Evolutionary conservation across 2,113 vertebrate species (phyloP), one percentile per base, ranked within the genome.

Genomic region (Prionailurus viverrinus): DNA sequence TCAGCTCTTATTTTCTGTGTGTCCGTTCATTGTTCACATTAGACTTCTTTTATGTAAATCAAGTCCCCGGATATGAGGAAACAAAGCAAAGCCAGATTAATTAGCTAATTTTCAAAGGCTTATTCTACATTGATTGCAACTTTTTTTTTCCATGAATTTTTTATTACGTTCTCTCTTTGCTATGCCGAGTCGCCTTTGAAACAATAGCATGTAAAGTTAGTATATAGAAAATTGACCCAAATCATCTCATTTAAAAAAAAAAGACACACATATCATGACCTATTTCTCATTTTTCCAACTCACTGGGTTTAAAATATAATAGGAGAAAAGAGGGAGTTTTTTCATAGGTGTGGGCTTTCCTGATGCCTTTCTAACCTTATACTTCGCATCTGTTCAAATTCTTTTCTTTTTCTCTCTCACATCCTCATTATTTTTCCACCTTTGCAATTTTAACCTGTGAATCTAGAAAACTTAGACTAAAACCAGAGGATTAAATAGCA

Each of bases 91-190:
- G 97, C 88, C 9, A 97, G 12, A 97, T 97, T 97, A 98, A 98
- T 96, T 98, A 93, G 89, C 89, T 97, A 97, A 94, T 97, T 98
- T 98, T 98, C 96, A 98, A 97, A 97, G 80, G 58, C 83, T 69
- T 21, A 31, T 90, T 97, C 97, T 88, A 89, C 91, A 69, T 73
- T 96, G 92, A 95, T 90, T 91, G 53, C 76, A 95, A 95, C 73
- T 81, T 98, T 90, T 96, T 96, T 78, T 94, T 25, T 15, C 2
- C 31, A 55, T 97, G 65, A 94, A 81, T 98, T 98, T 98, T 98
- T 97, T 97, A 98, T 96, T 89, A 90, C 95, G 91, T 76, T 97
- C 45, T 78, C 78, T 97, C 78, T 94, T 94, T 98, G 97, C 66
- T 76, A 88, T 96, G 90, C 31, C 78, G 90, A 85, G 88, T 97